phyloP scores from a whole-genome alignment of 2,888 invertebrate genomes.

The Glaucopsyche alexis region DNA sequence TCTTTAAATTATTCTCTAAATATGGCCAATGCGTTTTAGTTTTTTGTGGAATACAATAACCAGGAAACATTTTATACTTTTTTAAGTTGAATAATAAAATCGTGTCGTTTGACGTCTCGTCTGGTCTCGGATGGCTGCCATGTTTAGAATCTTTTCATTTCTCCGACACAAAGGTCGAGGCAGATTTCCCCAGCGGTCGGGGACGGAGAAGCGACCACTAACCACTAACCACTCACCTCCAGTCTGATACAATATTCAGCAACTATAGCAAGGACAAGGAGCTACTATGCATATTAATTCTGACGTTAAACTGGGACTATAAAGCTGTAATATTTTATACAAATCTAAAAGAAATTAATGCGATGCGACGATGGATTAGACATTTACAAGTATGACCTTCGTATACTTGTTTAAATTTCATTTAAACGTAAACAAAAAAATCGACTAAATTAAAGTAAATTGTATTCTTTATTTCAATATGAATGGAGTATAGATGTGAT shows the following conservation, averaged over 20 bases:
- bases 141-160: slow-evolving; percentile 7
- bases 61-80: background rate
- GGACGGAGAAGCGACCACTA: background rate
- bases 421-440: too few species aligned
- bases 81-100: background rate
- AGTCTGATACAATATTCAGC: background rate
- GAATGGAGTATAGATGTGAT: too few species aligned
- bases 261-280: background rate
- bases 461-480: too few species aligned
- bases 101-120: background rate
- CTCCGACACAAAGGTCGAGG: background rate
- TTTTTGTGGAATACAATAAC: background rate
- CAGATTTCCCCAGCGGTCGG: slow-evolving; percentile 5
- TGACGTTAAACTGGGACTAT: background rate
- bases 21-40: too few species aligned
- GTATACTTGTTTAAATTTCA: too few species aligned
- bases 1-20: too few species aligned
- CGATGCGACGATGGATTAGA: background rate
- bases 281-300: background rate
- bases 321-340: background rate
- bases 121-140: background rate
- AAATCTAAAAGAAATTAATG: background rate
- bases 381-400: background rate
- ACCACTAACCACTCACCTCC: background rate
- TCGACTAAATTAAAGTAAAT: too few species aligned